Conservation (phyloP, 1,140 invertebrate species). For the Drosophila sucinea region DNA sequence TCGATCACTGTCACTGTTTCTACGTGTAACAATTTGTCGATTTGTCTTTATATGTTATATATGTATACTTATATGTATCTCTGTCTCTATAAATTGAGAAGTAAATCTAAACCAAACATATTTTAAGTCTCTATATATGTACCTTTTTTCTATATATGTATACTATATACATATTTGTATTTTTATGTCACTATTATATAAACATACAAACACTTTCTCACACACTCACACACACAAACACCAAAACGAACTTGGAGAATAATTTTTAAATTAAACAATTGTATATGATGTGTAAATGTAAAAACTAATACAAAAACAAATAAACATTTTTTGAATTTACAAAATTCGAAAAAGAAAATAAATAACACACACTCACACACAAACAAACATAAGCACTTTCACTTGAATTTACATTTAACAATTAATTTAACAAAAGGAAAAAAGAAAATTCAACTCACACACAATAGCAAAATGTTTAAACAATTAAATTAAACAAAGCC, state of each 20-base stretch:
- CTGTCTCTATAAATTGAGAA: slow-evolving; percentile 45
- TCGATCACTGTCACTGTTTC: slow-evolving; percentile 49
- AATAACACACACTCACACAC: neutral
- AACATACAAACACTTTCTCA: slow-evolving; percentile 17
- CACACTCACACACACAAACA: slow-evolving; percentile 17
- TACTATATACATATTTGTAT: slow-evolving; percentile 54
- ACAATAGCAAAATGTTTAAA: slow-evolving; percentile 63
- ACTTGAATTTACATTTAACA: slow-evolving; percentile 62
- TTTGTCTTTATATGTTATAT: slow-evolving; percentile 49
- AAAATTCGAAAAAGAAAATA: slow-evolving; percentile 30
- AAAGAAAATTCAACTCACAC: slow-evolving; percentile 25
- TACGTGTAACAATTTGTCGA: slow-evolving; percentile 41
- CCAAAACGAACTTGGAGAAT: slow-evolving; percentile 42
- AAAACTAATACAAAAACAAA: slow-evolving; percentile 29
- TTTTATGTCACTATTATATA: slow-evolving; percentile 55
- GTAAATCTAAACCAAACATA: slow-evolving; percentile 20
- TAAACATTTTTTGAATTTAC: slow-evolving; percentile 31
- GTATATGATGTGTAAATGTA: slow-evolving; percentile 69
- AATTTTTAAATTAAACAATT: slow-evolving; percentile 54
- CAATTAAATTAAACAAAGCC: slow-evolving; percentile 42
- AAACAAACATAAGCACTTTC: slow-evolving; percentile 33
- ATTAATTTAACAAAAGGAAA: slow-evolving; percentile 44
- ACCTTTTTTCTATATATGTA: slow-evolving; percentile 68
- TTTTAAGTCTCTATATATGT: slow-evolving; percentile 65
- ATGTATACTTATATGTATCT: too few species aligned